Base-by-base conservation (phyloP, 2,797 vertebrate species). In the Onychomys torridus region DNA sequence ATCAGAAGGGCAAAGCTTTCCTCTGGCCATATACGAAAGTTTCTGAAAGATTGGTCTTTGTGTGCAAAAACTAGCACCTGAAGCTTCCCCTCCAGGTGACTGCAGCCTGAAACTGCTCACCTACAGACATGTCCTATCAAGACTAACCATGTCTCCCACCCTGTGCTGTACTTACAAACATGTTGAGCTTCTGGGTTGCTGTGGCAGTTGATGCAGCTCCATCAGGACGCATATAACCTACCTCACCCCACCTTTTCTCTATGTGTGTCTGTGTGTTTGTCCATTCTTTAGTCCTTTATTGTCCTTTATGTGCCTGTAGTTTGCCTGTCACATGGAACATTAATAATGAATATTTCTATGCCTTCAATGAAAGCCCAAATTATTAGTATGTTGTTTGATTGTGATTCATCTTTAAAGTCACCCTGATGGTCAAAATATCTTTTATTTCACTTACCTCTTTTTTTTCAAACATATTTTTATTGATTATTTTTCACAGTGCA, bases 321-420 rank as follows among this genome's bases (percentile, higher is more conserved):
- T 93, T 82, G 1, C 8, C 71, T 82, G 84, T 5, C n/a, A 91
- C 78, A 40, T 85, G 40, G 37, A 86, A n/a, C 40, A 97, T 87
- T 65, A 90, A 86, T 57, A 89, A 21, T 61, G 91, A 94, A 17
- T 81, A 81, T 65, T 85, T 65, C 49, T 71, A 32, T 88, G 63
- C 59, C 73, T 71, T 93, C 73, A 81, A 21, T 19, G 34, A 55
- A 86, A 94, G 14, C 29, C 88, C 76, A 69, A 83, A 81, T 76
- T 29, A n/a, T 49, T 61, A 61, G 46, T 77, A 32, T 46, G 43
- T 55, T 78, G 7, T 71, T 94, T 75, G 25, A 88, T 84, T 69
- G 52, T 75, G 32, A 52, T n/a, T 49, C 78, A 8, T 67, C 43
- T 88, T 84, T 88, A 46, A 95, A 43, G 65, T 86, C 34, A 82